Evolutionary conservation across 2,113 vertebrate species (phyloP).

Genomic region (Pardalotus punctatus): DNA sequence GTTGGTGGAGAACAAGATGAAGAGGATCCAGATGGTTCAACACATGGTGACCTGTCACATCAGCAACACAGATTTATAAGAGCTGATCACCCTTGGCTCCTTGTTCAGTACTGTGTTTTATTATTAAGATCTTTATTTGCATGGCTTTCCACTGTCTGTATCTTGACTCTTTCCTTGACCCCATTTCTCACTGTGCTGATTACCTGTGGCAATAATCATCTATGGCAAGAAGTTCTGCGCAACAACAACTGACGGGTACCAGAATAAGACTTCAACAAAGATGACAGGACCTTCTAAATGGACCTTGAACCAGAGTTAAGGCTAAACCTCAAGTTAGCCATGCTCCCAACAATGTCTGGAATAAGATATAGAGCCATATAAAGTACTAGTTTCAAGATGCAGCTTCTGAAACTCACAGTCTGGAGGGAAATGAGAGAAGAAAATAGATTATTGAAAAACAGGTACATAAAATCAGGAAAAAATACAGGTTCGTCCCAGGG

Average conservation of each 20-base stretch:
- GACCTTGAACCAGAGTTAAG: neutral
- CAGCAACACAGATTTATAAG: constrained; percentile 29
- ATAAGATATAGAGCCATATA: neutral
- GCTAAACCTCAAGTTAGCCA: neutral
- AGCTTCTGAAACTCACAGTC: neutral
- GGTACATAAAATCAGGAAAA: neutral
- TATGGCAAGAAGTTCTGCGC: neutral
- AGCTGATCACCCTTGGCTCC: constrained; percentile 1
- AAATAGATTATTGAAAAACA: neutral
- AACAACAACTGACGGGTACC: neutral
- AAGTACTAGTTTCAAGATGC: neutral
- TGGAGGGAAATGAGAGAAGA: neutral
- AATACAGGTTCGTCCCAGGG: neutral
- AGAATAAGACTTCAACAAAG: neutral
- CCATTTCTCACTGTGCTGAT: neutral
- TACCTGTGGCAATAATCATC: neutral
- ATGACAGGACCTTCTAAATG: neutral
- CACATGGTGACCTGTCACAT: constrained; percentile 54
- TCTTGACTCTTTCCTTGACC: neutral
- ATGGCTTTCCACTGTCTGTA: neutral
- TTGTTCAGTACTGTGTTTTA: neutral
- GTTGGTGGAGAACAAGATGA: constrained; percentile 3
- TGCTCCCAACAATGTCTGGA: neutral
- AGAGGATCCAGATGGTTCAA: constrained; percentile 41
- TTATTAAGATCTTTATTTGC: constrained; percentile 15